Evolutionary conservation across 2,888 invertebrate species (phyloP).

Genomic region (Caradrina kadenii): DNA sequence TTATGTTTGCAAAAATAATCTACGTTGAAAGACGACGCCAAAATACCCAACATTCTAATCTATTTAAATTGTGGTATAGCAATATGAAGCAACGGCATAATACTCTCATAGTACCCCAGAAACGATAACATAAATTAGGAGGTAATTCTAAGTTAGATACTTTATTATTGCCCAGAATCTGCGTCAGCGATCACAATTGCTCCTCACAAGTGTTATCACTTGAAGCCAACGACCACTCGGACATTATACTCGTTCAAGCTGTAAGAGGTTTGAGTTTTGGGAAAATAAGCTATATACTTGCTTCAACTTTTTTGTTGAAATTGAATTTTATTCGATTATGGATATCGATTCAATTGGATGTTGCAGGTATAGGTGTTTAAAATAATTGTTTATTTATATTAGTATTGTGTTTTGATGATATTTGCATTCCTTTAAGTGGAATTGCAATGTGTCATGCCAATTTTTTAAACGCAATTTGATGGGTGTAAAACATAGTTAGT

Average conservation of each 20-base stretch:
- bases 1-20: not conserved
- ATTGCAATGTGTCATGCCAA: too few species aligned
- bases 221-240: conserved; percentile 66
- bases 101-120: conserved; percentile 9
- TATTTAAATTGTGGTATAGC: not conserved
- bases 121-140: conserved; percentile 28
- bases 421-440: too few species aligned
- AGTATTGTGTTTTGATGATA: too few species aligned
- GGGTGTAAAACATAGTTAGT: too few species aligned
- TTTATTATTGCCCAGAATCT: conserved; percentile 38
- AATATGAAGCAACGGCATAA: conserved; percentile 10
- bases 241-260: conserved; percentile 47
- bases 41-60: not conserved
- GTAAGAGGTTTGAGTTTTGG: conserved; percentile 32
- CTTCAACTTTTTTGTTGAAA: too few species aligned
- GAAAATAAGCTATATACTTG: not conserved
- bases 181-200: conserved; percentile 64
- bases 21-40: too few species aligned
- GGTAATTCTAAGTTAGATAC: conserved; percentile 39
- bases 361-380: too few species aligned
- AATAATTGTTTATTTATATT: too few species aligned
- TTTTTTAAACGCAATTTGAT: too few species aligned
- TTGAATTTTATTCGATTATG: too few species aligned
- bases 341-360: too few species aligned
- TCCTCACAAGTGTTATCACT: conserved; percentile 64